A percentile compares a stretch with the other conserved stretches of the same genome.
These are phyloP conservation scores for Martes flavigula DNA, from an alignment of 2,797 vertebrate species.

Conservation along the genomic window DNA sequence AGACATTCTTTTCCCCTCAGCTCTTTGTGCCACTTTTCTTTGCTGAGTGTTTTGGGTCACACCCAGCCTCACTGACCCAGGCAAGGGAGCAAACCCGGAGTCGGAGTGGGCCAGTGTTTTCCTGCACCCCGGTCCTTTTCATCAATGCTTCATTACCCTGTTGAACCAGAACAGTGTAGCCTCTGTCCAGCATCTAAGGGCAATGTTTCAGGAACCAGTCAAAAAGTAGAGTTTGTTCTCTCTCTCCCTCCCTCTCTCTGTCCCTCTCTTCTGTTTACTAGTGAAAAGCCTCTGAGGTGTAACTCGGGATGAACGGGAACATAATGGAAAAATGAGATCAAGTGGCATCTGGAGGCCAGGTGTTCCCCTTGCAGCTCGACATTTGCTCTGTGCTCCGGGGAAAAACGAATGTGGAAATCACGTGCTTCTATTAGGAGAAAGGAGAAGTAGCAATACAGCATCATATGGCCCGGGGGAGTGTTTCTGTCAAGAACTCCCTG, in stretches of 20 bases:
- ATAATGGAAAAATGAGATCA: neutral
- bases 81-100: neutral
- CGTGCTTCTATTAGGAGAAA: neutral
- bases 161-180: neutral
- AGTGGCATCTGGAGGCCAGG: neutral
- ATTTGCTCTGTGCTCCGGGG: neutral
- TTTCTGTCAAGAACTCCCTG: neutral
- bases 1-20: neutral
- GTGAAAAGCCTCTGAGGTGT: neutral
- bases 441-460: neutral
- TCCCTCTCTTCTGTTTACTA: neutral
- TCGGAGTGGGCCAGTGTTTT: accelerated
- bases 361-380: too few species aligned
- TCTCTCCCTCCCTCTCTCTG: too few species aligned
- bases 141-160: neutral
- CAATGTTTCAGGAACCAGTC: neutral
- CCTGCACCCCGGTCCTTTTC: accelerated
- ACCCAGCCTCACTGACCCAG: too few species aligned
- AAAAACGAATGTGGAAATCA: neutral
- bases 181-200: neutral
- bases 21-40: neutral
- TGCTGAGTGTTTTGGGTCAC: neutral
- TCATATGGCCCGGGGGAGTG: accelerated
- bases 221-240: neutral
- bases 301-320: neutral